Base-by-base conservation (phyloP, 35 echinoderm and acorn worm genomes). In the Chiridota heheva region DNA sequence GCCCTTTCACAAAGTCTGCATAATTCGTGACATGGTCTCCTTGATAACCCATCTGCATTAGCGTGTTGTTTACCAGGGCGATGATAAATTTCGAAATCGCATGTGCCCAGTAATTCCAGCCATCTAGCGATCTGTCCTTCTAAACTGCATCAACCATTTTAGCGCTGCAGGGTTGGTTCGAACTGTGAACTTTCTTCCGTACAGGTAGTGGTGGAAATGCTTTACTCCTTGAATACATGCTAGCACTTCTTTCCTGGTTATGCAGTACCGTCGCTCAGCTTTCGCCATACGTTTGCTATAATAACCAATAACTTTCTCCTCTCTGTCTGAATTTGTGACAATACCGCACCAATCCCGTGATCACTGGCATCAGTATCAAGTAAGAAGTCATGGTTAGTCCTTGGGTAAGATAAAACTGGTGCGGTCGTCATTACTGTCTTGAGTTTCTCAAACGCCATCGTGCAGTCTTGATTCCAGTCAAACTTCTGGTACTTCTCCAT, bases 321-420 rank as follows among this genome's bases (percentile, higher is more conserved):
- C 34, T 13, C 5, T 25, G 40, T 31, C 34, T 3, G 63, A 37
- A 67, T 25, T 46, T 10, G 1, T 58, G 25, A 58, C 42, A 30
- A 58, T 55, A 8, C 48, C 22, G 12, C 22, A 22, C 12, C 12
- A 13, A 55, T 46, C 12, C 69, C 84, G 15, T 46, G 49, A 30
- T 86, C 78, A 58, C 89, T 86, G 18, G 89, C 83, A 57, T 92
- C 83, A n/a, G 90, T 87, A 42, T 92, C 84, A 1, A 92, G 47
- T 10, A 92, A 72, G 25, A 82, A 66, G 30, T 58, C 18, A 3
- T n/a, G 29, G 7, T 45, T 43, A 5, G 76, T 33, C 15, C 76
- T 40, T 35, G 83, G 90, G 58, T 76, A 92, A 3, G 78, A 70
- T 16, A 93, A 37, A 2, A 87, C 63, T 29, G 90, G 83, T 4